These are phyloP conservation scores for Steinernema scapterisci DNA, from an alignment of 2,888 invertebrate genomes.

Conservation along the genomic window DNA sequence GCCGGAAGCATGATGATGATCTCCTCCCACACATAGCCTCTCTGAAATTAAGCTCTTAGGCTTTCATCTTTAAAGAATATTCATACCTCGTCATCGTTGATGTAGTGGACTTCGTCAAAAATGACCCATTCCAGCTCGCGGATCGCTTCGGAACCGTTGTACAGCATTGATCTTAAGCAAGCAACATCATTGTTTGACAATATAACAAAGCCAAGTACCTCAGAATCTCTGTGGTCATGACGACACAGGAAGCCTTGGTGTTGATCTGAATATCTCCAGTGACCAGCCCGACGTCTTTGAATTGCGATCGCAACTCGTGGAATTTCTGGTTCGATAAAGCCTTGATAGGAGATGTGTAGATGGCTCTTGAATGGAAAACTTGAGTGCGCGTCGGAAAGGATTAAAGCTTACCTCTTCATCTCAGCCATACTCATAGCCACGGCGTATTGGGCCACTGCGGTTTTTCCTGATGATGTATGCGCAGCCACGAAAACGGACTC, in stretches of 20 bases:
- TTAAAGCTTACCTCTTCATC: conserved; percentile 56
- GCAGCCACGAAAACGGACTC: conserved; percentile 97
- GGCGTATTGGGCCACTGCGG: conserved; percentile 98
- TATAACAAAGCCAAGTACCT: conserved; percentile 68
- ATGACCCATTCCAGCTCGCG: conserved; percentile 97
- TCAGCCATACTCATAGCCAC: conserved; percentile 88
- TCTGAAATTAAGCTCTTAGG: conserved; percentile 69
- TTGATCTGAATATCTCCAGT: conserved; percentile 96
- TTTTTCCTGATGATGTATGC: conserved; percentile 95
- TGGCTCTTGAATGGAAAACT: too few relatives aligned
- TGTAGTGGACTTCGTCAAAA: conserved; percentile 98
- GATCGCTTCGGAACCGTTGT: conserved; percentile 89
- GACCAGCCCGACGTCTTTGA: conserved; percentile 88
- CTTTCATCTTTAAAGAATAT: background rate
- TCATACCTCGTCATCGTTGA: conserved; percentile 84
- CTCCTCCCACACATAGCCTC: conserved; percentile 99
- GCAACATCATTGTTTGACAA: too few relatives aligned
- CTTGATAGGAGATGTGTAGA: conserved; percentile 99
- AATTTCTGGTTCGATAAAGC: conserved; percentile 98
- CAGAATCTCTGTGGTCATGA: conserved; percentile 99
- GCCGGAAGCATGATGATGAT: conserved; percentile 91
- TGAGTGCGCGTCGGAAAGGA: too few relatives aligned
- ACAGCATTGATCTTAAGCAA: conserved; percentile 79
- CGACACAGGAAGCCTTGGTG: conserved; percentile 87
- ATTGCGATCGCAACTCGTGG: conserved; percentile 89